Base-by-base conservation (phyloP, 2,797 vertebrate species). In the Tiaroga cobitis region DNA sequence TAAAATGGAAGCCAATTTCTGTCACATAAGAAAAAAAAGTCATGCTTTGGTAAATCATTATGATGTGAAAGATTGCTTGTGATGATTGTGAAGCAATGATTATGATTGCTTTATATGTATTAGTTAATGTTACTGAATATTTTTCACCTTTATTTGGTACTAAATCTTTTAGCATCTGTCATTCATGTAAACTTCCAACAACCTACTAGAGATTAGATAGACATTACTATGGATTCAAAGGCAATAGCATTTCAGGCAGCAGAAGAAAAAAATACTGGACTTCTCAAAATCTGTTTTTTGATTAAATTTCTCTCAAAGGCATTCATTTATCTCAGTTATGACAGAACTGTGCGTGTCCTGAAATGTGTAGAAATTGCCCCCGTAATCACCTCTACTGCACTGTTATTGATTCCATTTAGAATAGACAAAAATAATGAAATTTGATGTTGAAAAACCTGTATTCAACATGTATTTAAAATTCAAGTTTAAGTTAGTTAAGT, bases 151-250 rank as follows among this genome's bases (percentile, higher is more conserved):
- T 61, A 26, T 61, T 26, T 61, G 56, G n/a, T 61, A 61, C n/a
- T 61, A 6, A 61, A 26, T 61, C 56, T 26, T 61, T 61, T 26
- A 51, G 72, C 29, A 54, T 75, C 21, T 56, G 49, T 16, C 49
- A 16, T 76, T 56, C 32, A 37, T 54, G 18, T 54, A 13, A 75
- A 34, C 46, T 1, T 75, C 46, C 5, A 34, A 51, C 29, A 37
- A 37, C 19, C 49, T 24, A 75, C 19, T 15, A 75, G 32, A 37
- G 32, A 54, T 37, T 34, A 75, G 9, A 74, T 34, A 75, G 18
- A 54, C 37, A 41, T 61, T 61, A 26, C 34, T 59, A 41, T 59
- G 75, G 13, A 77, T 77, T 61, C 6, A 61, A 43, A 77, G 75
- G 41, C 34, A 26, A 18, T 15, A 18, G 24, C 10, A 9, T 8